phyloP scores from a whole-genome alignment of 2,113 vertebrate genomes.

The Indri indri region DNA sequence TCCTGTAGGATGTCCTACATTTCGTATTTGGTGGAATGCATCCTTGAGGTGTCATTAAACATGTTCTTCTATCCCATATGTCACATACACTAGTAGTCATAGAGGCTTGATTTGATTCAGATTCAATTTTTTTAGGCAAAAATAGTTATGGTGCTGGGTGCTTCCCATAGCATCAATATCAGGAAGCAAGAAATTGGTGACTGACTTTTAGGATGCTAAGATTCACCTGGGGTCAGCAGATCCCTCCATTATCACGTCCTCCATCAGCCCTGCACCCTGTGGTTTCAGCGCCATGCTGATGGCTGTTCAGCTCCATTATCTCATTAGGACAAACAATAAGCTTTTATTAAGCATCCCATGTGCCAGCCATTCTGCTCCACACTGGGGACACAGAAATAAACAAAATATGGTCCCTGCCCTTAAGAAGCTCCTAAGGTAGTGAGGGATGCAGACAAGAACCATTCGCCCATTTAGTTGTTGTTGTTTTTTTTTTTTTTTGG shows the following conservation, averaged over 20 bases:
- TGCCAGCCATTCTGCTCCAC: background rate
- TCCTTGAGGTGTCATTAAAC: background rate
- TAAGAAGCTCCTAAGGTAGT: slow-evolving; percentile 11
- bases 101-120: background rate
- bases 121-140: slow-evolving; percentile 25
- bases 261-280: background rate
- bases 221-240: background rate
- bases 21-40: background rate
- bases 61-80: background rate
- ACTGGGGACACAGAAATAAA: slow-evolving; percentile 16
- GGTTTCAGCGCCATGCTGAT: background rate
- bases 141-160: background rate
- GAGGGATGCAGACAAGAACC: background rate
- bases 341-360: background rate
- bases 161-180: background rate
- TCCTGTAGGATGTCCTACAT: background rate
- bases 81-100: background rate
- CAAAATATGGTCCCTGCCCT: background rate
- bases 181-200: background rate
- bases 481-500: background rate
- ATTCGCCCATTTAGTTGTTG: background rate
- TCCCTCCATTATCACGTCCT: background rate
- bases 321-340: background rate
- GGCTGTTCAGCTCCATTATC: slow-evolving; percentile 8
- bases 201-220: background rate